Evolutionary conservation across 1,140 invertebrate species (phyloP).

Genomic region (Procambarus virginalis): DNA sequence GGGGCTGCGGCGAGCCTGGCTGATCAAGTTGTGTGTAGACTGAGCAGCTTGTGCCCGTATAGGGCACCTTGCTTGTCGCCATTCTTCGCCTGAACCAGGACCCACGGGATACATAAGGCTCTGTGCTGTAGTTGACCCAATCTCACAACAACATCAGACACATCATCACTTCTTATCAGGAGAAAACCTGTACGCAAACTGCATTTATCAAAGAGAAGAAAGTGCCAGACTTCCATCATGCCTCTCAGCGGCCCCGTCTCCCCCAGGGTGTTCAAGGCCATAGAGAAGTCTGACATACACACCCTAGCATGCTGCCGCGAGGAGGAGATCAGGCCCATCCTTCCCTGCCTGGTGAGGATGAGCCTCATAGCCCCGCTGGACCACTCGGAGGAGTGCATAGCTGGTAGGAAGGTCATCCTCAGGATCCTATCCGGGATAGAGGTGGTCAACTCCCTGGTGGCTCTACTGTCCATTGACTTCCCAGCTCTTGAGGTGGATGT

Average conservation of each 20-base stretch:
- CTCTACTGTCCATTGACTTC: constrained; percentile 94
- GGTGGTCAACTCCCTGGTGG: constrained; percentile 94
- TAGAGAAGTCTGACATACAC: constrained; percentile 86
- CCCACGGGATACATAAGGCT: too few relatives aligned
- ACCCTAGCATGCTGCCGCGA: constrained; percentile 81
- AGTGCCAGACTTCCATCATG: not conserved
- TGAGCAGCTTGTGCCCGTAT: too few relatives aligned
- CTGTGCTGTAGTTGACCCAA: too few relatives aligned
- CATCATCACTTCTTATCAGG: too few relatives aligned
- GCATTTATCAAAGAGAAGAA: too few relatives aligned
- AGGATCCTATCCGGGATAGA: constrained; percentile 92
- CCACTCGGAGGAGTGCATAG: constrained; percentile 86
- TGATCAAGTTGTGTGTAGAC: too few relatives aligned
- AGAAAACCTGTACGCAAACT: too few relatives aligned
- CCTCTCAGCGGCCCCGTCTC: constrained; percentile 74
- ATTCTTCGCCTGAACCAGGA: too few relatives aligned
- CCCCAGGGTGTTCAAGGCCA: constrained; percentile 82
- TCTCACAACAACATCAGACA: too few relatives aligned
- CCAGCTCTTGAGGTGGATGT: constrained; percentile 93
- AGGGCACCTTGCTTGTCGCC: too few relatives aligned
- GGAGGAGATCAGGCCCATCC: constrained; percentile 87
- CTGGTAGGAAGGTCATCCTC: constrained; percentile 89
- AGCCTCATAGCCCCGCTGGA: constrained; percentile 91
- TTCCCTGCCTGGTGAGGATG: constrained; percentile 94
- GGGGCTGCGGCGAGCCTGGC: too few relatives aligned